A percentile compares a stretch with the other conserved stretches of the same genome.
These are phyloP conservation scores for Argentina silus DNA, from an alignment of 2,797 vertebrate species.

Conservation along the genomic window DNA sequence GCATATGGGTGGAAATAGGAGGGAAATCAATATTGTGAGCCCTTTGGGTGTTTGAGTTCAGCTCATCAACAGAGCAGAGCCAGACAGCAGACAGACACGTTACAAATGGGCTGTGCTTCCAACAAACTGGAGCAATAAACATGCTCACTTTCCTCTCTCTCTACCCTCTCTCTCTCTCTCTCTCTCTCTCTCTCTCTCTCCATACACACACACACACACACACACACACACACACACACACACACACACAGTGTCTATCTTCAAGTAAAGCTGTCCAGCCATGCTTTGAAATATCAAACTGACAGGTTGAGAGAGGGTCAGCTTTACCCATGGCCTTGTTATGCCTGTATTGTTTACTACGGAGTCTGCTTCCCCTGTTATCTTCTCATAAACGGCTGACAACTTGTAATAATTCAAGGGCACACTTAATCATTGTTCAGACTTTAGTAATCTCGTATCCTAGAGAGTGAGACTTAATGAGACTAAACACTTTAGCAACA, in stretches of 20 bases:
- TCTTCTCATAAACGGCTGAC: too few species aligned
- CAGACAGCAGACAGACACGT: not conserved
- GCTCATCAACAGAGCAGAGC: not conserved
- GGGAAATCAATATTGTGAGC: not conserved
- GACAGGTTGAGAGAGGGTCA: too few species aligned
- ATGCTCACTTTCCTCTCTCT: not conserved
- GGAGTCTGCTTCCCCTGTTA: too few species aligned
- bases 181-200: not conserved
- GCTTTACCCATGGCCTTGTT: too few species aligned
- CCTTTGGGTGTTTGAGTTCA: conserved; percentile 16
- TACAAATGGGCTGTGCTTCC: not conserved
- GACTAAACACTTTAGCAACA: too few species aligned
- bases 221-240: not conserved
- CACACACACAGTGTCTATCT: not conserved
- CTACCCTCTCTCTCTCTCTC: not conserved
- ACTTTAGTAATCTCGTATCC: too few species aligned
- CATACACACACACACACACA: too few species aligned
- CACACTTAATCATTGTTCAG: too few species aligned
- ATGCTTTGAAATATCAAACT: too few species aligned
- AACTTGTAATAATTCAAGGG: too few species aligned
- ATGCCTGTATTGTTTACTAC: too few species aligned
- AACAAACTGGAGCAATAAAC: conserved; percentile 1
- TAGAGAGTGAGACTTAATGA: too few species aligned
- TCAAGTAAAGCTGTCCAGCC: not conserved
- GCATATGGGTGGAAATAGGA: conserved; percentile 14